A percentile compares a stretch with the other conserved stretches of the same genome.
phyloP scores from a whole-genome alignment of 2,113 vertebrate genomes.

The Scalopus aquaticus region DNA sequence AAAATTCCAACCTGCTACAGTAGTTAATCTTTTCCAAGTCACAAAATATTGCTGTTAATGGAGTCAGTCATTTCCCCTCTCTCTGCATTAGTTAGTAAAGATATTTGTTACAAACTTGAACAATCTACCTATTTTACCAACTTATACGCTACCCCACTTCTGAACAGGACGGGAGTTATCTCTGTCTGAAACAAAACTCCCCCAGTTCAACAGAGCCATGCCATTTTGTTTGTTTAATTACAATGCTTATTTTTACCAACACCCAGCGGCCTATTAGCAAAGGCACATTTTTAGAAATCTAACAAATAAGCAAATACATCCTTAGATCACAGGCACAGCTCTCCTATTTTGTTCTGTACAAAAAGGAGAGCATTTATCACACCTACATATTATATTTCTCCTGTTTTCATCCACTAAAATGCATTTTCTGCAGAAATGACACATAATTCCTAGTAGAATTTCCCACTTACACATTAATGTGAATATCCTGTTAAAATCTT shows the following conservation, averaged over 20 bases:
- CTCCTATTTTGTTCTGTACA: conserved; percentile 45
- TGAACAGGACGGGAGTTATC: not conserved
- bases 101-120: not conserved
- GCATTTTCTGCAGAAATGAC: conserved; percentile 44
- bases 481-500: not conserved
- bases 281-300: conserved; percentile 66
- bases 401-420: conserved; percentile 24
- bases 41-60: not conserved
- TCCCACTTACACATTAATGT: not conserved
- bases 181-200: not conserved
- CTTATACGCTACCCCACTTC: not conserved
- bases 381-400: not conserved
- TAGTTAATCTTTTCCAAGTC: not conserved
- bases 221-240: conserved; percentile 58
- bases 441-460: not conserved
- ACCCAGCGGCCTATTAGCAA: not conserved
- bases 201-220: conserved; percentile 19
- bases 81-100: not conserved
- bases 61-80: not conserved
- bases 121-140: not conserved
- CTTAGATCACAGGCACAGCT: conserved; percentile 42
- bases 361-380: conserved; percentile 46
- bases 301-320: conserved; percentile 57
- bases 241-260: conserved; percentile 70
- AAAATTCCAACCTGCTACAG: not conserved